Base-by-base conservation (phyloP, 1,140 invertebrate species). In the Chironomus tepperi region DNA sequence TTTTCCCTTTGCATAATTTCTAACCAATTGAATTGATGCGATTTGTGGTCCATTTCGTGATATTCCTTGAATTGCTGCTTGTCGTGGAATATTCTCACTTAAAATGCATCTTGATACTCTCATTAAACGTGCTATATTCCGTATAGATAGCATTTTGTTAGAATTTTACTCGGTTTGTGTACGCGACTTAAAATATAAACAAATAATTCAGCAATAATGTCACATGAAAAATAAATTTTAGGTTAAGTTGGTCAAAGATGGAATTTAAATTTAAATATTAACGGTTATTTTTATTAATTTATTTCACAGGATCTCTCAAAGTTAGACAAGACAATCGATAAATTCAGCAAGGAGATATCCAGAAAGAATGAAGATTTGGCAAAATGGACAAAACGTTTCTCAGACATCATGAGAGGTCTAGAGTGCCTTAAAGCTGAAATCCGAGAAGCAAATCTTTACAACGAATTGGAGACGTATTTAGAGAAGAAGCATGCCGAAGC, bases 1-100 rank as follows among this genome's bases (percentile, higher is more conserved):
- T 82, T 88, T 89, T 24, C 79, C 80, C 84, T 89, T 89, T 75
- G 84, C 83, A 80, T 87, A 85, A 79, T 78, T 74, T 77, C 83
- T 81, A 64, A 77, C 73, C 7, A 64, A 19, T 43, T 74, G 42
- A 24, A 34, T 74, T 74, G 24, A 43, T 34, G 74, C 74, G 16
- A 12, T 24, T 65, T 43, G 10, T 15, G 64, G 10, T 42, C 15
- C 34, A 42, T 42, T 72, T 19, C 24, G 24, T 16, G 18, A 12
- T 12, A 34, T 12, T 42, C 16, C 73, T 8, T 42, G 24, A 42
- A 73, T 42, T 73, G 42, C 3, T 18, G 5, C 10, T 73, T 42
- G 73, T 73, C 16, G 21, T 12, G 18, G 9, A 34, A 18, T 15
- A n/a, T 73, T 42, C 12, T 43, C 34, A 73, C 8, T 43, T 15